Evolutionary conservation across 2,113 vertebrate species (phyloP).

Genomic region (Gambusia affinis): DNA sequence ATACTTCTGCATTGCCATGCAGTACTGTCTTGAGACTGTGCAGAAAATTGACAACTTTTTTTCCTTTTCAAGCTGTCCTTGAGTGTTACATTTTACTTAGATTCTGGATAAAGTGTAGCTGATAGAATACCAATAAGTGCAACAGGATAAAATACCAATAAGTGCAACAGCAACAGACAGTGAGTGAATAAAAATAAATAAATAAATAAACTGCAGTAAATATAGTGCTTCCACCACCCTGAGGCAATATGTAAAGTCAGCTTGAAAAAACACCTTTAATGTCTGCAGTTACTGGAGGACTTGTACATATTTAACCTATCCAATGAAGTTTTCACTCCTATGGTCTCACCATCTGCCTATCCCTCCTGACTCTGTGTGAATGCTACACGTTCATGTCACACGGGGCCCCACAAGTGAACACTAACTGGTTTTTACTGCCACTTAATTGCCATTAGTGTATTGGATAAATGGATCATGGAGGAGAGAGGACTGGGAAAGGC

Average conservation of each 20-base stretch:
- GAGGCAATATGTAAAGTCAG: slow-evolving; percentile 1
- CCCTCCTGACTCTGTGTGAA: slow-evolving; percentile 4
- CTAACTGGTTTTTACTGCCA: slow-evolving; percentile 16
- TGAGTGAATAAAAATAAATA: neutral
- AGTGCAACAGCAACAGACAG: slow-evolving; percentile 20
- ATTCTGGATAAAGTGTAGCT: slow-evolving; percentile 29
- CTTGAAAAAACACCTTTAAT: slow-evolving; percentile 15
- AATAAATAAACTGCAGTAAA: too few relatives aligned
- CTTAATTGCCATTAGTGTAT: slow-evolving; percentile 37
- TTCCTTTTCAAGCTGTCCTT: slow-evolving; percentile 11
- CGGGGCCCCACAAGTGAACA: slow-evolving; percentile 16
- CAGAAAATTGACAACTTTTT: slow-evolving; percentile 33
- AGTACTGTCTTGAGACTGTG: slow-evolving; percentile 24
- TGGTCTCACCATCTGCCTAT: slow-evolving; percentile 21
- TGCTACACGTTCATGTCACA: slow-evolving; percentile 17
- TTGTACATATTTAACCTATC: slow-evolving; percentile 27
- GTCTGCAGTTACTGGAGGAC: slow-evolving; percentile 26
- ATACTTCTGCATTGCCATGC: slow-evolving; percentile 33
- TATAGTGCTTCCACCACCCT: neutral
- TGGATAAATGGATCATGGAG: slow-evolving; percentile 32
- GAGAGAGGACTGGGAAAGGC: slow-evolving; percentile 10
- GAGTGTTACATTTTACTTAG: slow-evolving; percentile 28
- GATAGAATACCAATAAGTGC: slow-evolving; percentile 21
- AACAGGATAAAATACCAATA: slow-evolving; percentile 16
- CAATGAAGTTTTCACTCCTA: slow-evolving; percentile 10